Evolutionary conservation across 2,113 vertebrate genomes (phyloP), one percentile per base, ranked within the genome.

Genomic region (Malaclemys terrapin): DNA sequence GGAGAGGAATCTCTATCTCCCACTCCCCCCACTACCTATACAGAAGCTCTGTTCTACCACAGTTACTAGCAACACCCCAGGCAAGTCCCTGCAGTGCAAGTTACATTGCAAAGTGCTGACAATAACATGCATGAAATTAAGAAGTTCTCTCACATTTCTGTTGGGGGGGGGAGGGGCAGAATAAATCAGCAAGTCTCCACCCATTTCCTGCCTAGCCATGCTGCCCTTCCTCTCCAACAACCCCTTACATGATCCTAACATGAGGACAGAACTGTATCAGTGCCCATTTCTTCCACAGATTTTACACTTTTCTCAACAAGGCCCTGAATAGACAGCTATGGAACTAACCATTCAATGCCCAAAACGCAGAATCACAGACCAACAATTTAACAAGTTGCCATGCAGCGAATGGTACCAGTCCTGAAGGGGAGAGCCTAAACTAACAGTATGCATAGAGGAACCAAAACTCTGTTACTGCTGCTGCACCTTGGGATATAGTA

Each of bases 181-280:
- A 35, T n/a, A n/a, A 4, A 3, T 62, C 31, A 62, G 59, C 35
- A 69, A 69, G 16, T 19, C 62, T 35, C 62, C 79, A 53, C 20
- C 50, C 35, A 14, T 54, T 81, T 81, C 80, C 80, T 54, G 80
- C 20, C 22, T 54, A n/a, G 80, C 80, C n/a, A 54, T 54, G 24
- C 20, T 7, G 31, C 38, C 20, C 35, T 56, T 94, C 90, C 24
- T 90, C 45, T 81, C 76, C 84, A 93, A 82, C 83, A 82, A 53
- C 80, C 87, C 75, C 47, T 79, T 91, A 69, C 76, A 19, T 87
- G 65, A 56, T 89, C 56, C 78, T 82, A 91, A 93, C 47, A 90
- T 69, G 80, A 83, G 87, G 38, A 85, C 20, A 49, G 22, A 96
- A 90, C 87, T 82, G 59, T 56, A 4, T 45, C n/a, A 80, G 89